Conservation (phyloP, 2,888 invertebrate genomes). For the Tipula confusa region DNA sequence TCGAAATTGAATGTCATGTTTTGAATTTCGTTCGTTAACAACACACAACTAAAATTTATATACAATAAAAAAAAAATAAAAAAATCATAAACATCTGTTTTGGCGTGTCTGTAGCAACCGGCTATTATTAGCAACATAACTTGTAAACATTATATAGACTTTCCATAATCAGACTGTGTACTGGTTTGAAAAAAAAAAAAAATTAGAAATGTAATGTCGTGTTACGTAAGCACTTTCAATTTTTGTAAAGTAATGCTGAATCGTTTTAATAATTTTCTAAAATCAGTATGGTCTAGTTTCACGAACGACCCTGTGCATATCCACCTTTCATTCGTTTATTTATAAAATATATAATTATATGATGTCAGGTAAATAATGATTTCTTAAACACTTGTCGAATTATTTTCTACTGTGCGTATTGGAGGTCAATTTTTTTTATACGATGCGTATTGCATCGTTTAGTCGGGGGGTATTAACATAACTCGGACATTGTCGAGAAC, state of each 20-base stretch:
- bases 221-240: neutral
- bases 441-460: too few species aligned
- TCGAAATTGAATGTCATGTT: conserved; percentile 17
- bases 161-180: neutral
- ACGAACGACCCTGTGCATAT: neutral
- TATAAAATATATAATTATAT: neutral
- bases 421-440: too few species aligned
- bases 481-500: too few species aligned
- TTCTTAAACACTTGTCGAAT: neutral
- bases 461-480: too few species aligned
- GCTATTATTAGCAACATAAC: neutral
- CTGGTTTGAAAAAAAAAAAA: neutral
- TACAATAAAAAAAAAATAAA: neutral
- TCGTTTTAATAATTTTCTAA: neutral
- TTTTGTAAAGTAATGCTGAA: neutral
- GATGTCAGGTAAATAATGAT: neutral
- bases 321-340: neutral
- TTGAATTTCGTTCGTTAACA: neutral
- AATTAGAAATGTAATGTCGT: neutral
- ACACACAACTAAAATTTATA: neutral
- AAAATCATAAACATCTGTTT: neutral
- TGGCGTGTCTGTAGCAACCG: conserved; percentile 6
- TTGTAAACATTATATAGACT: neutral
- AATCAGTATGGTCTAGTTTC: neutral
- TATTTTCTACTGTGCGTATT: neutral